Evolutionary conservation across 2,113 vertebrate species (phyloP), one percentile per base, ranked within the genome.

Genomic region (Carettochelys insculpta): DNA sequence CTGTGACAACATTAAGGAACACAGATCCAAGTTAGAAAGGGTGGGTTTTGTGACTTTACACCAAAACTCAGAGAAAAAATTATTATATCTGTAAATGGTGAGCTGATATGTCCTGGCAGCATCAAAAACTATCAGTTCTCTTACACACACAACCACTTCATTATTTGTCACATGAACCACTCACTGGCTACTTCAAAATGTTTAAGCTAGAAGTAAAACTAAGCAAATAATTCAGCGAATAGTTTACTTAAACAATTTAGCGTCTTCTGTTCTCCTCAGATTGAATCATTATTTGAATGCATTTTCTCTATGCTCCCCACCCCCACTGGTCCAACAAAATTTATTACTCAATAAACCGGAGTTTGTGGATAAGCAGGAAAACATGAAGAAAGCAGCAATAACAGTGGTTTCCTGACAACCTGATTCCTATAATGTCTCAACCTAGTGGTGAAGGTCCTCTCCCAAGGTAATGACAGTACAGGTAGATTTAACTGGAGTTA

Each of bases 1-100:
- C 94, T 96, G 94, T 97, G 97, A 90, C 97, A 98, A 95, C 73
- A 93, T 93, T 90, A 93, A 96, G 97, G 97, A 98, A 97, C 95
- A 91, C 86, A 65, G 87, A 97, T 94, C 97, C 97, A 98, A 97
- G 95, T 96, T 91, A 97, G 97, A 97, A 90, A 96, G 90, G 88
- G 96, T 76, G 87, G 93, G 79, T 94, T 97, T 95, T 95, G 91
- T 92, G 81, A 85, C 52, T 90, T 91, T 53, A 77, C 78, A 83
- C 29, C 54, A 90, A 86, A 90, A 48, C 5, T 91, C 80, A 90
- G 93, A 61, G 51, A 82, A 86, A 93, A 56, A 71, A 87, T 86
- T n/a, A 90, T 19, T 38, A 87, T 78, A 90, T 95, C 92, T 96
- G 87, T 96, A 97, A 95, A 94, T 94, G 91, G 90, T 89, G 78